Evolutionary conservation across 92 coral and sea anemone species (phyloP).

Genomic region (Anthopleura xanthogrammica): DNA sequence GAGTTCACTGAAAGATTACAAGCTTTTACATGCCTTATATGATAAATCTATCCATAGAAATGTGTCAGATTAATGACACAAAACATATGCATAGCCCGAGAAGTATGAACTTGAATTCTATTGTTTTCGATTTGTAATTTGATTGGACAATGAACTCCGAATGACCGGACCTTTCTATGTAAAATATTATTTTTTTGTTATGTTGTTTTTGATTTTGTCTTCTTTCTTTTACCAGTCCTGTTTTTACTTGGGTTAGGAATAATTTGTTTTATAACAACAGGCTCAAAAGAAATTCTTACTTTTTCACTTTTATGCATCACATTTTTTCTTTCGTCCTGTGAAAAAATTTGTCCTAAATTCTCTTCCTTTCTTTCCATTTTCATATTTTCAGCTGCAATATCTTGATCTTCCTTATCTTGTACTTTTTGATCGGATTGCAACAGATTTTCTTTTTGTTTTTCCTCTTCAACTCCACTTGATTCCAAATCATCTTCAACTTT

Average conservation of each 20-base stretch:
- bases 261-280: slow-evolving; percentile 9
- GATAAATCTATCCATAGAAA: too few species aligned
- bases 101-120: too few species aligned
- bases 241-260: background rate
- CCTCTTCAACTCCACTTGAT: background rate
- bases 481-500: background rate
- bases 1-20: too few species aligned
- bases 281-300: background rate
- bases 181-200: background rate
- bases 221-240: slow-evolving; percentile 17
- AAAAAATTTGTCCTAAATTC: background rate
- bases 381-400: background rate
- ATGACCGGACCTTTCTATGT: background rate
- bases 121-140: too few species aligned
- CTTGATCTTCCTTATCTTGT: background rate
- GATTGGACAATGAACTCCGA: too few species aligned
- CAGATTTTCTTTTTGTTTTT: background rate
- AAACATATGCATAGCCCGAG: too few species aligned
- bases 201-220: slow-evolving; percentile 16
- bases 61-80: too few species aligned
- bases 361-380: background rate
- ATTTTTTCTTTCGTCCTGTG: background rate
- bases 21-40: too few species aligned
- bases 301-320: background rate
- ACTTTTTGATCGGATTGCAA: background rate